These are phyloP conservation scores for Macquaria australasica DNA, from an alignment of 2,113 vertebrate genomes.

Conservation along the genomic window DNA sequence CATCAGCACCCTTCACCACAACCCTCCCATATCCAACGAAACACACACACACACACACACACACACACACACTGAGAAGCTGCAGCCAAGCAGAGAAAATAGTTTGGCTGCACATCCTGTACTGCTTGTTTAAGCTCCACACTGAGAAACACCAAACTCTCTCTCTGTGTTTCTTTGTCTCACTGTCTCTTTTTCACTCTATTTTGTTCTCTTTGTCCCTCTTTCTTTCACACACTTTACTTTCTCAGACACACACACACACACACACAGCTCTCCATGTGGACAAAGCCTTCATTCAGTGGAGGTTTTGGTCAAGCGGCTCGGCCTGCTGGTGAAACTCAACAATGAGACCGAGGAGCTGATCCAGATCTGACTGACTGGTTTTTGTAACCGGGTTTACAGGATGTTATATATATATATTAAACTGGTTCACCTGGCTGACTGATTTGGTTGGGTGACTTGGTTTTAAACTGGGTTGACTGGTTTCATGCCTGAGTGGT, in stretches of 20 bases:
- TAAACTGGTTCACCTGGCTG: not conserved
- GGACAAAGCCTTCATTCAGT: constrained; percentile 71
- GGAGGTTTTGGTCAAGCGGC: constrained; percentile 63
- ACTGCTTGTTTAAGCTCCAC: constrained; percentile 78
- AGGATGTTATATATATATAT: not conserved
- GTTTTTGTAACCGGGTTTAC: not conserved
- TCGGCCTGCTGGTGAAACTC: constrained; percentile 54
- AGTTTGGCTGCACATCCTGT: constrained; percentile 85
- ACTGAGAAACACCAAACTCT: constrained; percentile 77
- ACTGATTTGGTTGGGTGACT: not conserved
- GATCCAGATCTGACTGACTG: constrained; percentile 47
- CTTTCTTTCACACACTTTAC: constrained; percentile 62
- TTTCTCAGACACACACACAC: constrained; percentile 38
- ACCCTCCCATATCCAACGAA: constrained; percentile 14
- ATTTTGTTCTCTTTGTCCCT: constrained; percentile 63
- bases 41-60: constrained; percentile 23
- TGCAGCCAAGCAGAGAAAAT: constrained; percentile 81
- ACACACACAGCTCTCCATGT: constrained; percentile 41
- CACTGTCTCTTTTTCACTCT: constrained; percentile 61
- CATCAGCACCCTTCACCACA: constrained; percentile 31
- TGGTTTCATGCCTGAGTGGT: not conserved
- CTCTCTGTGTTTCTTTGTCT: constrained; percentile 56
- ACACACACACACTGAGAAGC: constrained; percentile 55
- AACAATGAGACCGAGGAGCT: constrained; percentile 23
- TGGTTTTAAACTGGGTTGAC: not conserved